Base-by-base conservation (phyloP, 2,113 vertebrate species). In the Caloenas nicobarica region DNA sequence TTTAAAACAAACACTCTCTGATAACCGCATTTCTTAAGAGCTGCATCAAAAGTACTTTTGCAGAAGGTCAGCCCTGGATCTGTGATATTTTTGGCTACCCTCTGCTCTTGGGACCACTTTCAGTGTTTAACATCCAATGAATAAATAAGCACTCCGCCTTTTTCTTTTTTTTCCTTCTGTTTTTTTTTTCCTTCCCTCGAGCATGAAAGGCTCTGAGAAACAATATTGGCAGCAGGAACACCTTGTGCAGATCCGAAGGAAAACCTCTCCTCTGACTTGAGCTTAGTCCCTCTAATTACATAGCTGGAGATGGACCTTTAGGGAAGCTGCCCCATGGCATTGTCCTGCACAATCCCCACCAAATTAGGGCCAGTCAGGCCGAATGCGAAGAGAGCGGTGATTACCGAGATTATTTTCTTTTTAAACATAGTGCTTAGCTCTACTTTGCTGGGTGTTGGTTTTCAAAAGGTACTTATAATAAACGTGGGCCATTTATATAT, bases 381-480 rank as follows among this genome's bases (percentile, higher is more conserved):
- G 6, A 90, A 85, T 89, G 77, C 2, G 0, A 66, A 93, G 81
- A 44, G 56, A 61, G 95, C 68, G 69, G 87, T 88, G 92, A 94
- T 96, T 95, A 84, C 76, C 11, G 23, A 91, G 89, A 93, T 88
- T 89, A 84, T 95, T 97, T 96, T 95, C 81, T 94, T 95, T 97
- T 88, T 80, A 93, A 81, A 62, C 64, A 33, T 38, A 53, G 86
- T 93, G 66, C 81, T 94, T 92, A 94, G 82, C 93, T 93, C 42
- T 88, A 56, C 19, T 96, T 89, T 95, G 66, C 90, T 96, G 96
- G 90, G 91, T 95, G 95, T 91, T 97, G 91, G 90, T 94, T 97
- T 97, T 96, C 93, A 95, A 88, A 89, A 88, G 81, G 91, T 72
- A 80, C 83, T 95, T 95, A 95, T 96, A 93, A 96, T 94, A 96